Evolutionary conservation across 2,797 vertebrate genomes (phyloP), one percentile per base, ranked within the genome.

Genomic region (Clangula hyemalis): DNA sequence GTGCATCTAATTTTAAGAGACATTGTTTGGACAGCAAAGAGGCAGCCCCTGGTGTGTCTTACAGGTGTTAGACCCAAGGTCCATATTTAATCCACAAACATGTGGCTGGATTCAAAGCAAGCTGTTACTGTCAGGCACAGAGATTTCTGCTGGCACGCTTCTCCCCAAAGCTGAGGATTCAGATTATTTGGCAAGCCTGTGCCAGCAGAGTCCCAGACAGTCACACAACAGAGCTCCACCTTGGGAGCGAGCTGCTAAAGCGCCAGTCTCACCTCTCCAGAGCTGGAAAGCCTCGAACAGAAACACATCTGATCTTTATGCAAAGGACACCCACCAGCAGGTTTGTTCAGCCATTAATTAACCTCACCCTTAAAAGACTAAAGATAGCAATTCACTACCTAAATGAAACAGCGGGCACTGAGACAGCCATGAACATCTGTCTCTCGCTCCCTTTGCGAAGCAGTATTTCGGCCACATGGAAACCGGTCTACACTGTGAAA

Each of bases 401-500:
- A 45, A 74, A 39, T 2, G 49, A 19, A 28, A 70, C 18, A 2
- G 53, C 0, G 17, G 5, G 9, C 1, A 4, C 38, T 0, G 34
- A 53, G 34, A 62, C 39, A 36, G 66, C 61, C 61, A 13, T 0
- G 5, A 38, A 13, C 47, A 22, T 19, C 25, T 3, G 17, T 4
- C 24, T 32, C 56, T 21, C 1, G 3, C 28, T 66, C 39, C 77
- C 22, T 11, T 5, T 1, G 49, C 51, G 1, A 24, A 13, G 43
- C 2, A 0, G 45, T 1, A 71, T 36, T 28, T 17, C 0, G 17
- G 85, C 62, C 41, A 2, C 45, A 1, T 0, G 4, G 34, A 34
- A 15, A 34, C 39, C 43, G 4, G 39, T 32, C 34, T 3, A 5
- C 1, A 1, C 43, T 1, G 21, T 25, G 72, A 27, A 34, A 41